These are phyloP conservation scores for Akabosia matsudoensis DNA, from an alignment of 1,140 invertebrate genomes.

Conservation along the genomic window DNA sequence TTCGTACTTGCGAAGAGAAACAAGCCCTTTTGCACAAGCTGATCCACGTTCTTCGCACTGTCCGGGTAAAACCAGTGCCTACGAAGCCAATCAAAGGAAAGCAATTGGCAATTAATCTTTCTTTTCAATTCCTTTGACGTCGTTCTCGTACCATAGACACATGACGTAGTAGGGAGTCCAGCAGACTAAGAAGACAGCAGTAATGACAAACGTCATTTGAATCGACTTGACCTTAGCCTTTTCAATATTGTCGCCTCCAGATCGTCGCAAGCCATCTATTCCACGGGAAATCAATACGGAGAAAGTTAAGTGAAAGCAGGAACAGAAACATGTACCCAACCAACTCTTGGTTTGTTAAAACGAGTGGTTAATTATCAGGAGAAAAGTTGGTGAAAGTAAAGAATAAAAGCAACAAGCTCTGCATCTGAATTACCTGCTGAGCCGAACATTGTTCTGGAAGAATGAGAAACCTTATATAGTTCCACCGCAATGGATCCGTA, in stretches of 20 bases:
- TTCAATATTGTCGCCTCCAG: conserved; percentile 49
- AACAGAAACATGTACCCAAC: background rate
- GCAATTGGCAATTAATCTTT: background rate
- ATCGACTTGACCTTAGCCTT: conserved; percentile 55
- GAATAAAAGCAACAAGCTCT: background rate
- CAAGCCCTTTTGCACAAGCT: conserved; percentile 56
- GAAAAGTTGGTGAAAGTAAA: background rate
- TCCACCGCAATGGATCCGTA: conserved; percentile 54
- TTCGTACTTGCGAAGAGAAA: conserved; percentile 63
- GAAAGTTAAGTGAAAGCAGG: too few species aligned
- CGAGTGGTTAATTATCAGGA: too few species aligned
- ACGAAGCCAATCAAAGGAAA: conserved; percentile 19
- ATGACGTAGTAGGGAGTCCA: conserved; percentile 57
- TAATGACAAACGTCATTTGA: conserved; percentile 59
- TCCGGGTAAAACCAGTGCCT: conserved; percentile 52
- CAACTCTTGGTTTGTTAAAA: too few species aligned
- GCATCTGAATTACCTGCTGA: background rate
- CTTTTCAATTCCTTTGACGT: background rate
- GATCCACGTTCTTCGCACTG: conserved; percentile 52
- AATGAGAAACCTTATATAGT: conserved; percentile 31
- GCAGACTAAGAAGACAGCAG: conserved; percentile 51
- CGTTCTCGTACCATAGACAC: conserved; percentile 50
- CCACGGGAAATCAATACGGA: too few species aligned
- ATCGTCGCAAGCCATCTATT: conserved; percentile 45
- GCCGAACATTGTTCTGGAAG: background rate